Evolutionary conservation across 2,113 vertebrate genomes (phyloP), one percentile per base, ranked within the genome.

Genomic region (Pao palembangensis): DNA sequence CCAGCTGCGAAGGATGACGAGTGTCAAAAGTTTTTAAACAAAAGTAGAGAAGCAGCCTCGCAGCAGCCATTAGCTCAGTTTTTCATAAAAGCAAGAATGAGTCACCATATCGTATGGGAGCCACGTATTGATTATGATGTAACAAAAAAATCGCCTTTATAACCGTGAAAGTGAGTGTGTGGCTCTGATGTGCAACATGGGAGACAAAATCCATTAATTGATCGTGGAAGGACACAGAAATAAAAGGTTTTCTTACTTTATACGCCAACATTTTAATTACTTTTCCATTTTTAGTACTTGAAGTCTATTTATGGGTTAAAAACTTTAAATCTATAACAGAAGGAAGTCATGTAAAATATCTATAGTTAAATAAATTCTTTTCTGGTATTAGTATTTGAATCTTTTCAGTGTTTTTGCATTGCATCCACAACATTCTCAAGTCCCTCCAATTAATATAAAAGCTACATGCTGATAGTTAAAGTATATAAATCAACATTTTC

Each of bases 1-100:
- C 96, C 83, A 99, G 82, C 97, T 99, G 81, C 2, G 80, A 41
- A 18, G 20, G 14, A 2, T 11, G 34, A 12, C 34, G 34, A 1
- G 10, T 19, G 13, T 51, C 11, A 49, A 50, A 41, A 38, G 1
- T 14, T 15, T 43, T 20, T 46, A 17, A 17, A 49, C 47, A 49
- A 41, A 58, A 51, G 51, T 20, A 42, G 8, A 28, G 19, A 17
- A 21, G 61, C 20, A 18, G 17, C 51, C 59, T 41, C 46, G 70
- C 25, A 61, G 52, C 18, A 28, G 49, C 56, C 61, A 42, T 64
- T 55, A 61, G 31, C 78, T 28, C 52, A 17, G 50, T 55, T 19
- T 51, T 31, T 49, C 51, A 7, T 60, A 14, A 55, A 56, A 20
- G 28, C n/a, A 16, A 50, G 17, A 17, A 25, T 68, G 47, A 59